phyloP scores from a whole-genome alignment of 1,140 invertebrate genomes.

The Lepidurus couesii region DNA sequence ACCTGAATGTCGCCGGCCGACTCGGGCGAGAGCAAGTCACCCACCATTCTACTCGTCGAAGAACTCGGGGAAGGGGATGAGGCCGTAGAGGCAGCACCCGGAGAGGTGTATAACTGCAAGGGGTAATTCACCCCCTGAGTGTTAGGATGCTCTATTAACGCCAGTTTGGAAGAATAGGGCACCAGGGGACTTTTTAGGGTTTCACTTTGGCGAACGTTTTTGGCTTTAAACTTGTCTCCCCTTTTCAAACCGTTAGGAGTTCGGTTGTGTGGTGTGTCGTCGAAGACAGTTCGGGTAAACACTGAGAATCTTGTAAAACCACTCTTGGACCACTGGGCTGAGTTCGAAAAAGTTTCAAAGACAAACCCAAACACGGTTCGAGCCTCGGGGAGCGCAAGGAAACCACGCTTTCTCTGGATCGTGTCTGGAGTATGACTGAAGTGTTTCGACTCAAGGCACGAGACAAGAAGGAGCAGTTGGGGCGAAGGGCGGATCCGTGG shows the following conservation, averaged over 20 bases:
- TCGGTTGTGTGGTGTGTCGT: no score
- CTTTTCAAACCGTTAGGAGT: no score
- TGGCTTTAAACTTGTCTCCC: no score
- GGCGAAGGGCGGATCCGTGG: slow-evolving; percentile 38
- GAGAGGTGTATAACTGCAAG: slow-evolving; percentile 26
- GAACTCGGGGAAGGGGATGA: slow-evolving; percentile 27
- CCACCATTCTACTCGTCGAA: slow-evolving; percentile 29
- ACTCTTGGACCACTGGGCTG: not conserved
- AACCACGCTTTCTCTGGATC: slow-evolving; percentile 23
- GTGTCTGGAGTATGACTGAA: slow-evolving; percentile 33
- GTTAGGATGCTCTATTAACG: slow-evolving; percentile 34
- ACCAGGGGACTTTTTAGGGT: not conserved
- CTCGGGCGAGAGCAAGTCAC: slow-evolving; percentile 12
- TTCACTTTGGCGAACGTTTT: not conserved
- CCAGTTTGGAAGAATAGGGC: slow-evolving; percentile 29
- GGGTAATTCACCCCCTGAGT: slow-evolving; percentile 33
- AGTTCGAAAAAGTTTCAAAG: slow-evolving; percentile 6
- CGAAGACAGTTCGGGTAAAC: not conserved
- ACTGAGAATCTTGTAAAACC: slow-evolving; percentile 24
- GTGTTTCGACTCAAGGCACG: slow-evolving; percentile 36
- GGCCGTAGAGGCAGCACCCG: slow-evolving; percentile 25
- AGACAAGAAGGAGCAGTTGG: slow-evolving; percentile 36
- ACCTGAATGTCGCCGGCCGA: slow-evolving; percentile 30
- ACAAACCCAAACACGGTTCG: slow-evolving; percentile 9
- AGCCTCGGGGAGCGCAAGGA: not conserved